Evolutionary conservation across 2,888 invertebrate species (phyloP).

Genomic region (Cinara cedri): DNA sequence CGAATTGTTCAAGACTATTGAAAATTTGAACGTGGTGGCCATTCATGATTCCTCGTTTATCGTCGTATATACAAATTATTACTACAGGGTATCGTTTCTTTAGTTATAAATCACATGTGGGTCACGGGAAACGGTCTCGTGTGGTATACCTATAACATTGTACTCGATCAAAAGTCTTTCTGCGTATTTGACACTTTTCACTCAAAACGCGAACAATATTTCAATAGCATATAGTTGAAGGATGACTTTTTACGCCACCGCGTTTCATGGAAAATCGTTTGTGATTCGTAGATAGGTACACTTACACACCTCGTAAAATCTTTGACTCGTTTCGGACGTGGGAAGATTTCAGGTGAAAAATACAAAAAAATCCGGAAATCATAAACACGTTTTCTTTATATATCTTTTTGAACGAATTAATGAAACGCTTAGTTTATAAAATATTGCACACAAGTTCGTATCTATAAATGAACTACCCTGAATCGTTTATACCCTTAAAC

Average conservation of each 20-base stretch:
- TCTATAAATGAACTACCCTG: too few species aligned
- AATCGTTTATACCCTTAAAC: too few species aligned
- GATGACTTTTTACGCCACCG: slow-evolving; percentile 9
- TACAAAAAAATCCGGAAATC: too few species aligned
- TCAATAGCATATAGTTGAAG: not conserved
- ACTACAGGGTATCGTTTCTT: slow-evolving; percentile 2
- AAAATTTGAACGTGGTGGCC: not conserved
- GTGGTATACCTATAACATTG: not conserved
- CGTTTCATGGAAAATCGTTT: not conserved
- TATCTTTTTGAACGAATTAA: too few species aligned
- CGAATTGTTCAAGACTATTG: not conserved
- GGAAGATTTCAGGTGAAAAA: too few species aligned
- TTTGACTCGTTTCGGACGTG: not conserved
- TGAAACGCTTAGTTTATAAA: too few species aligned
- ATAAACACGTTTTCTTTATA: too few species aligned
- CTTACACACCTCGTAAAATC: not conserved
- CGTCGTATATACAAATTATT: not conserved
- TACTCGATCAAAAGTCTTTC: slow-evolving; percentile 28
- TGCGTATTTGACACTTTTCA: not conserved
- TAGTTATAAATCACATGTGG: slow-evolving; percentile 16
- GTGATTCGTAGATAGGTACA: too few species aligned
- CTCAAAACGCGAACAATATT: slow-evolving; percentile 27
- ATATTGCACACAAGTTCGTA: too few species aligned
- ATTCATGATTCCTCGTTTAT: not conserved
- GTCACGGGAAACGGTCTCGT: not conserved